These are phyloP conservation scores for Trichogramma pretiosum DNA, from an alignment of 1,140 invertebrate genomes.

Conservation along the genomic window DNA sequence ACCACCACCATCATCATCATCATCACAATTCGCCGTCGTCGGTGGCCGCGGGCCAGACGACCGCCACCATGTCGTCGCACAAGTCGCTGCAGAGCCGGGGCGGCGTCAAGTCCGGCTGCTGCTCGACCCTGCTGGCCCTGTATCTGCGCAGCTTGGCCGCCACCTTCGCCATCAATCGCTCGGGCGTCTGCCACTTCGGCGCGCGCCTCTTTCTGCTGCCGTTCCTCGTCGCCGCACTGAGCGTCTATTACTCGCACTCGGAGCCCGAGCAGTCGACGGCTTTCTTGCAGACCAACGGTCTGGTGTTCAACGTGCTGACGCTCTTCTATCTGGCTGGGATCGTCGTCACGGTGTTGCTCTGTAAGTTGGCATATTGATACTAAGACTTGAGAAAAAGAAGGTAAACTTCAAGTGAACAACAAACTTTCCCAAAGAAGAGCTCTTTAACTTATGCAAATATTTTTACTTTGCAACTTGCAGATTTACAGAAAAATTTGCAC, in stretches of 20 bases:
- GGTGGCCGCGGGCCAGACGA: no score
- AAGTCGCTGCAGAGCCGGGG: slow-evolving; percentile 20
- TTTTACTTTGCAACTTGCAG: no score
- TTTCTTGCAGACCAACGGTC: slow-evolving; percentile 48
- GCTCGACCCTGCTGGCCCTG: slow-evolving; percentile 63
- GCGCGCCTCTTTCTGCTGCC: slow-evolving; percentile 68
- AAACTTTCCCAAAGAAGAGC: no score
- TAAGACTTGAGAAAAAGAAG: neutral
- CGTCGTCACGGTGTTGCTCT: slow-evolving; percentile 67
- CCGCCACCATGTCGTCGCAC: no score
- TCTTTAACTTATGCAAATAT: no score
- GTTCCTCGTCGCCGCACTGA: slow-evolving; percentile 66
- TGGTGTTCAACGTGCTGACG: slow-evolving; percentile 72
- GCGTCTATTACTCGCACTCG: slow-evolving; percentile 63
- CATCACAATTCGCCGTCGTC: no score
- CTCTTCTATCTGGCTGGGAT: slow-evolving; percentile 72
- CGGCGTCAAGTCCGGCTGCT: slow-evolving; percentile 56
- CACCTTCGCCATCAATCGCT: slow-evolving; percentile 66
- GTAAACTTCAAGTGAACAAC: no score
- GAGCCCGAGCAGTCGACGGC: slow-evolving; percentile 37
- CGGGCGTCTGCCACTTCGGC: slow-evolving; percentile 63
- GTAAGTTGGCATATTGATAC: slow-evolving; percentile 62
- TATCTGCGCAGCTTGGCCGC: slow-evolving; percentile 71
- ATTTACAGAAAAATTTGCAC: no score
- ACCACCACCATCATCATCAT: no score